Evolutionary conservation across 2,113 vertebrate genomes (phyloP), one percentile per base, ranked within the genome.

Genomic region (Dicentrarchus labrax): DNA sequence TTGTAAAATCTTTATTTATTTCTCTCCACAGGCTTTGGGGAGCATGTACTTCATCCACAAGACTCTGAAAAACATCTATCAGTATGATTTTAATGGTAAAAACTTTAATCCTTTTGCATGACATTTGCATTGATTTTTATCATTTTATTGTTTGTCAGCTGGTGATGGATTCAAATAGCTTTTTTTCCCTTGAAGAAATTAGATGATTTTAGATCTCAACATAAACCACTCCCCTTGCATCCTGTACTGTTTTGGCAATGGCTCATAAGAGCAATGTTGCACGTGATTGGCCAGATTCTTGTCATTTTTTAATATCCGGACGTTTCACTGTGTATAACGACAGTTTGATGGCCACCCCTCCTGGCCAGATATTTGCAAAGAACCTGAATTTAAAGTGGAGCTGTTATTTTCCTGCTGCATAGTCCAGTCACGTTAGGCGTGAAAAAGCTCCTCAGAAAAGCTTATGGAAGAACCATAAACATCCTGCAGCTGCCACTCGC

Each of bases 41-140:
- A 96, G 94, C 90, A 95, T 96, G 91, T 96, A 96, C 90, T 96
- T 96, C 90, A 96, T 96, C 80, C 95, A 96, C 90, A 95, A 94
- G 80, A 92, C 94, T 41, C 89, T 96, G 91, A 93, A 94, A 81
- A 93, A 94, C 86, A 88, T 96, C 89, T 88, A 89, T 68, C 96
- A 96, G 51, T 96, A 95, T 86, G 96, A 96, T 85, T 96, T 96
- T 85, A 92, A 91, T 71, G 92, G 96, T 96, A 94, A 93, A 80
- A 72, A 76, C 50, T 19, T 78, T 21, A 17, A 13, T 51, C 1
- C 30, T 61, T n/a, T 4, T 38, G 9, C 59, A 43, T 67, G 12
- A 74, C 1, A 43, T 73, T 57, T 53, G 4, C 39, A 56, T 65
- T 43, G 10, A 22, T 43, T 67, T n/a, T 30, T 24, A 13, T 43